Percentiles rank a stretch among this genome's conserved stretches.
These are phyloP conservation scores for Dryobotodes eremita DNA, from an alignment of 2,888 invertebrate species.

Conservation along the genomic window DNA sequence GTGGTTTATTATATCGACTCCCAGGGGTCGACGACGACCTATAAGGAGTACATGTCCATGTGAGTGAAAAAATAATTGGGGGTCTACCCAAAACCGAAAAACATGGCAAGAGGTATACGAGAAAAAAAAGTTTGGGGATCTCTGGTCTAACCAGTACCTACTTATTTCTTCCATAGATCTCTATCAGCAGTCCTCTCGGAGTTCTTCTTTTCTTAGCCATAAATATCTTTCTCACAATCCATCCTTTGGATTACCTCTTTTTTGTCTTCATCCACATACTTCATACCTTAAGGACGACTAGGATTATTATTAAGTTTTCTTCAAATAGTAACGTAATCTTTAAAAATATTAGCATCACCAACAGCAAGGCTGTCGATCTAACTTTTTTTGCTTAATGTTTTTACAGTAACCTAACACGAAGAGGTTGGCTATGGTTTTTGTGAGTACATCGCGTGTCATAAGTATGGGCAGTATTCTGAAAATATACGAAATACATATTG, in stretches of 20 bases:
- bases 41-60: no score
- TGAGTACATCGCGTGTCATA: slow-evolving; percentile 42
- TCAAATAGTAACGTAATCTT: neutral
- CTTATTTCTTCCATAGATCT: neutral
- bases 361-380: slow-evolving; percentile 1
- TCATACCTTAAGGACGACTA: no score
- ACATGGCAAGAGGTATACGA: no score
- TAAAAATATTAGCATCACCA: slow-evolving; percentile 19
- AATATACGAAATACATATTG: slow-evolving; percentile 40
- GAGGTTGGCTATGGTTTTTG: slow-evolving; percentile 25
- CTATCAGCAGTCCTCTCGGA: neutral
- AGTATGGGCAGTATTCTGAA: slow-evolving; percentile 7
- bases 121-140: no score
- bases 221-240: neutral
- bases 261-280: neutral
- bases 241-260: neutral
- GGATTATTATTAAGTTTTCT: neutral
- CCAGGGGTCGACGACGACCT: no score
- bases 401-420: slow-evolving; percentile 21
- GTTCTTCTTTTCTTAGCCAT: neutral
- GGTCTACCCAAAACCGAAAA: no score
- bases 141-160: no score
- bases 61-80: no score
- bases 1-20: no score
- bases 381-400: slow-evolving; percentile 43